Evolutionary conservation across 2,113 vertebrate genomes (phyloP).

Genomic region (Rhegmatorhina hoffmannsi): DNA sequence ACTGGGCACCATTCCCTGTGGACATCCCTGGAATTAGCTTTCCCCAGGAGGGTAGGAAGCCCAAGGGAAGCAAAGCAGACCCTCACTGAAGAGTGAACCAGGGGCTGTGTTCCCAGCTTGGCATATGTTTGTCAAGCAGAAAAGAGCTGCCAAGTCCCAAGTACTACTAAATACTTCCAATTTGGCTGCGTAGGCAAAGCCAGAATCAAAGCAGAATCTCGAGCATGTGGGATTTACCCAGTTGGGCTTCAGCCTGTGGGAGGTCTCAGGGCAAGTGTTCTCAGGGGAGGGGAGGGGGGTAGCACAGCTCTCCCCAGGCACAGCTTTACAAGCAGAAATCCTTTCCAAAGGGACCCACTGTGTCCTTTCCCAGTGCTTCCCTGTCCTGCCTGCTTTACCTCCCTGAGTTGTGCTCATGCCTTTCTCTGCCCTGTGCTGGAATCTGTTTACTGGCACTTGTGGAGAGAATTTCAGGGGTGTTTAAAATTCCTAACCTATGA

Average conservation of each 20-base stretch:
- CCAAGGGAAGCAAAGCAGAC: neutral
- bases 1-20: neutral
- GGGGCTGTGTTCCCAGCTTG: neutral
- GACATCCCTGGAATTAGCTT: neutral
- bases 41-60: neutral
- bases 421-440: neutral
- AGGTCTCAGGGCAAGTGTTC: neutral
- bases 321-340: neutral
- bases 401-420: accelerated
- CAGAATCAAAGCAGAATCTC: neutral
- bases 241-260: neutral
- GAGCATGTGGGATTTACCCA: neutral
- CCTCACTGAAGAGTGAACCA: neutral
- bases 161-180: neutral
- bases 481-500: neutral
- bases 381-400: neutral
- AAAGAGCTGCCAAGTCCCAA: neutral
- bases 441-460: neutral
- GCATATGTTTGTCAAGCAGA: neutral
- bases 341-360: neutral
- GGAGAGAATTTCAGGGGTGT: neutral
- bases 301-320: neutral
- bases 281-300: neutral
- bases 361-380: accelerated
- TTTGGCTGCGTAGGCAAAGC: neutral